phyloP scores from a whole-genome alignment of 2,113 vertebrate genomes.

The Gila orcuttii region DNA sequence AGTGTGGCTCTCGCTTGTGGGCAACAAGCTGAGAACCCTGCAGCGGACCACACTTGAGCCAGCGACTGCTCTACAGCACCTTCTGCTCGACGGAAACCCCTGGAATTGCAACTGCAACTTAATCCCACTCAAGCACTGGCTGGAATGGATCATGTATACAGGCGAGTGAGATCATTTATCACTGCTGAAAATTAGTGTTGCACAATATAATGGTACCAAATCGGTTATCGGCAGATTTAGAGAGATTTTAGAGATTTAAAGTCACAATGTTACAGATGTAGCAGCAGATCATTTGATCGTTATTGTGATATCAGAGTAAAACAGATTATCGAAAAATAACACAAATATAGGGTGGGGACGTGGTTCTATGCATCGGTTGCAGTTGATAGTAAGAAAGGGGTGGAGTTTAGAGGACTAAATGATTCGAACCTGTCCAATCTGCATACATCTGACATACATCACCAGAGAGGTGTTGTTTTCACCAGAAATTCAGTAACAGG shows the following conservation, averaged over 20 bases:
- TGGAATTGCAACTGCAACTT: slow-evolving; percentile 94
- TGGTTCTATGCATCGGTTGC: neutral
- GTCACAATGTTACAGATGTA: neutral
- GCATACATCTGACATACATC: neutral
- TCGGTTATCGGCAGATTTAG: neutral
- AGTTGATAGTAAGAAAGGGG: neutral
- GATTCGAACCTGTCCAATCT: too few relatives aligned
- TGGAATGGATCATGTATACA: slow-evolving; percentile 94
- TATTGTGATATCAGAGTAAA: neutral
- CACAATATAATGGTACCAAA: neutral
- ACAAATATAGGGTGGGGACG: neutral
- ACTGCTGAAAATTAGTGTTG: neutral
- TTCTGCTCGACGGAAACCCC: slow-evolving; percentile 88
- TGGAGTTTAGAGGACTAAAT: neutral
- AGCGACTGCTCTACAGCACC: slow-evolving; percentile 79
- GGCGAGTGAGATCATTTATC: slow-evolving; percentile 70
- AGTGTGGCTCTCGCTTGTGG: slow-evolving; percentile 84
- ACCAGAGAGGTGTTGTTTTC: neutral
- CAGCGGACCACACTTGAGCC: slow-evolving; percentile 88
- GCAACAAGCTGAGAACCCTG: slow-evolving; percentile 84
- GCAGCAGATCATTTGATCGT: neutral
- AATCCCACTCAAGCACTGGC: slow-evolving; percentile 92
- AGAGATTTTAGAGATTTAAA: neutral
- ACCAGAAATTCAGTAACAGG: neutral
- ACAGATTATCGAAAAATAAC: too few relatives aligned